phyloP scores from a whole-genome alignment of 1,140 invertebrate species.

The Anastrepha obliqua region DNA sequence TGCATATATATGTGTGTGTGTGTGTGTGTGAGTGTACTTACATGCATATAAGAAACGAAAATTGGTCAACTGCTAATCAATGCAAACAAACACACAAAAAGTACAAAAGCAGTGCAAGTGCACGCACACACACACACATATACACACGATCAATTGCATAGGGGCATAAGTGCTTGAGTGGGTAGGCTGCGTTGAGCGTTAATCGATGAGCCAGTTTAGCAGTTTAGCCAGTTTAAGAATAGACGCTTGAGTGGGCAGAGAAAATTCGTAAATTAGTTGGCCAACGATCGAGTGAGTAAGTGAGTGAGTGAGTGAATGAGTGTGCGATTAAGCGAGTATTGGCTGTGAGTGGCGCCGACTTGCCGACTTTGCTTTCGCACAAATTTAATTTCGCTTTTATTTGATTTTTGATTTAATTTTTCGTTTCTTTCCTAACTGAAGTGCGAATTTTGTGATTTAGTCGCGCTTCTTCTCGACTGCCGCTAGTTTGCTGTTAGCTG shows the following conservation, averaged over 20 bases:
- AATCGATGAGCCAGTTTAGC: neutral
- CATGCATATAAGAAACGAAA: neutral
- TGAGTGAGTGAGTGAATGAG: too few species aligned
- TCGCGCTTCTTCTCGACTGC: neutral
- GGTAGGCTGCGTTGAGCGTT: neutral
- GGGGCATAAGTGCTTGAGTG: neutral
- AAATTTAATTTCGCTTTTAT: neutral
- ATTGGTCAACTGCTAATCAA: conserved; percentile 3
- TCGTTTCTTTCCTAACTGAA: neutral
- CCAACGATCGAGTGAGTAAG: neutral
- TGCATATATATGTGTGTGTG: too few species aligned
- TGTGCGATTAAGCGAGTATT: neutral
- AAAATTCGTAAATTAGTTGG: too few species aligned
- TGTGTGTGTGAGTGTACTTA: too few species aligned
- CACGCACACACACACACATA: neutral
- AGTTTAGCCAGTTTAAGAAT: neutral
- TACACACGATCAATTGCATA: neutral
- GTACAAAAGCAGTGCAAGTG: neutral
- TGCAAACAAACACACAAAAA: neutral
- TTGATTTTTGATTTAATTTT: neutral
- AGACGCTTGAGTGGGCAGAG: too few species aligned
- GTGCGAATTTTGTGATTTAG: neutral
- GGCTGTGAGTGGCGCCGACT: neutral
- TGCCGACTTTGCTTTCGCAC: neutral
- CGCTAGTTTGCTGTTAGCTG: neutral